A percentile compares a stretch with the other conserved stretches of the same genome.
Conservation (phyloP, 2,113 vertebrate species). For the Thomomys bottae region DNA sequence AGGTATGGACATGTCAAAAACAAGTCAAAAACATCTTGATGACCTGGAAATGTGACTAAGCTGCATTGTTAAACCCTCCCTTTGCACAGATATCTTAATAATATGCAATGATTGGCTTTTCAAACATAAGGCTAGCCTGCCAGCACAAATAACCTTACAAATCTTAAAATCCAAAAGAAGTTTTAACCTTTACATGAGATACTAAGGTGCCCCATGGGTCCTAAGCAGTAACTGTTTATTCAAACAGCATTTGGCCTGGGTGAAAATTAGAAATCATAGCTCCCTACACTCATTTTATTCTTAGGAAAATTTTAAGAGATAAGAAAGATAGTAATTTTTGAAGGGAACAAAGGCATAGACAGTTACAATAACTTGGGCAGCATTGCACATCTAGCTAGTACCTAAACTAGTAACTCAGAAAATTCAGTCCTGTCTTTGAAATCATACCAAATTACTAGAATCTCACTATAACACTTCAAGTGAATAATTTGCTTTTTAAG, state of each 20-base stretch:
- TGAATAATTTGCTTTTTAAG: conserved; percentile 39
- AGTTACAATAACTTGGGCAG: neutral
- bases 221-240: conserved; percentile 44
- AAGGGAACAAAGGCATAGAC: neutral
- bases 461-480: neutral
- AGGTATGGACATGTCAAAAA: conserved; percentile 48
- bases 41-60: conserved; percentile 63
- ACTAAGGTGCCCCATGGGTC: conserved; percentile 1
- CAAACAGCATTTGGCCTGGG: neutral
- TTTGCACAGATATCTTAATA: conserved; percentile 63
- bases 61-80: conserved; percentile 43
- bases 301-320: conserved; percentile 41
- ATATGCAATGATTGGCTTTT: conserved; percentile 63
- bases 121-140: conserved; percentile 55
- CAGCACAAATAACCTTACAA: conserved; percentile 58
- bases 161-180: conserved; percentile 66
- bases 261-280: conserved; percentile 23
- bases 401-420: neutral
- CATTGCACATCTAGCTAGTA: neutral
- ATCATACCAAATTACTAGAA: conserved; percentile 19
- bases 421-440: neutral
- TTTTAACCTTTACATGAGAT: conserved; percentile 51
- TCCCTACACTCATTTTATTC: neutral
- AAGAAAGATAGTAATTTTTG: neutral
- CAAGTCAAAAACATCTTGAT: conserved; percentile 55